Percentiles rank a stretch among this genome's conserved stretches.
These are phyloP conservation scores for Verasper variegatus DNA, from an alignment of 2,113 vertebrate genomes.

Conservation along the genomic window DNA sequence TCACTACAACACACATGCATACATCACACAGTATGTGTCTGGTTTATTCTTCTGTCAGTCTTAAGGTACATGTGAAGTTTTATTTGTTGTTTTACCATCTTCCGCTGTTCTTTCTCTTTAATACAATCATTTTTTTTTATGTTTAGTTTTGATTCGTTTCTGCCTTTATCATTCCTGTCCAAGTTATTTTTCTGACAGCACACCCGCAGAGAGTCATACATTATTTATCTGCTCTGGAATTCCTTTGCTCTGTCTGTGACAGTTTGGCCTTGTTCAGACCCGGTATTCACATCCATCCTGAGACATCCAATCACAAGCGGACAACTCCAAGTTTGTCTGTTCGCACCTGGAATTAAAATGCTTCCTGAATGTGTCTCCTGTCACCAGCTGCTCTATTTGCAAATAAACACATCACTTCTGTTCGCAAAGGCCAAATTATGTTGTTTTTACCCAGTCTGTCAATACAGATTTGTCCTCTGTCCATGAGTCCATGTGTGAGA, in stretches of 20 bases:
- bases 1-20: background rate
- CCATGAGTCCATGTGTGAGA: no score
- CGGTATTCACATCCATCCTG: background rate
- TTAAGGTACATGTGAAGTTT: background rate
- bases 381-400: background rate
- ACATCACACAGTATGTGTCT: background rate
- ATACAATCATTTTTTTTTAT: background rate
- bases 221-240: constrained; percentile 48
- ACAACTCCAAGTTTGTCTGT: background rate
- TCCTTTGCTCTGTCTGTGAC: constrained; percentile 17
- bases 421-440: background rate
- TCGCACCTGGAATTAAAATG: background rate
- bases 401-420: constrained; percentile 4
- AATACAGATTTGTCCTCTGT: no score
- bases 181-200: constrained; percentile 49
- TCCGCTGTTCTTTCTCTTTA: constrained; percentile 9
- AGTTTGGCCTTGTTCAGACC: constrained; percentile 16
- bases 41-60: constrained; percentile 2
- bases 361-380: background rate
- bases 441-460: no score
- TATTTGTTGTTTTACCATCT: constrained; percentile 2
- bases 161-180: constrained; percentile 8
- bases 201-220: constrained; percentile 28
- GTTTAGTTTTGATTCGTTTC: constrained; percentile 1
- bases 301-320: background rate